A percentile compares a stretch with the other conserved stretches of the same genome.
Conservation (phyloP, 2,797 vertebrate species). For the Orientallactaga sibirica region DNA sequence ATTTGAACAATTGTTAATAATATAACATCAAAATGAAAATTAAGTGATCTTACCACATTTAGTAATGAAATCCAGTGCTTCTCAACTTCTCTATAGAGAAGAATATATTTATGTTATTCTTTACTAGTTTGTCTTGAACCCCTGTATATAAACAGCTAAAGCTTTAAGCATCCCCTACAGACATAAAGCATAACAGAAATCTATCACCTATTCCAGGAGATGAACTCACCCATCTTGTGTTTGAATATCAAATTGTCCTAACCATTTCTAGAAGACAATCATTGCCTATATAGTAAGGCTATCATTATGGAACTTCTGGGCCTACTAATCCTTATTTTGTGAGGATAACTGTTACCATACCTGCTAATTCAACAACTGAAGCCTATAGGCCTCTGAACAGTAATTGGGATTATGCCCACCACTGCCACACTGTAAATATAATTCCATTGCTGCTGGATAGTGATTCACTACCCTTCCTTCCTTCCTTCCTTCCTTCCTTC, state of each 20-base stretch:
- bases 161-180: not conserved
- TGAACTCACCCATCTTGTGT: not conserved
- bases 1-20: slow-evolving; percentile 21
- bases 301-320: not conserved
- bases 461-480: too few relatives aligned
- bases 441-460: not conserved
- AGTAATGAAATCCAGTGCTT: not conserved
- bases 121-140: not conserved
- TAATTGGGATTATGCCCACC: not conserved
- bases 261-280: not conserved
- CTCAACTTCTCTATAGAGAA: not conserved
- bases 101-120: not conserved
- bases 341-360: not conserved
- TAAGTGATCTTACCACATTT: not conserved
- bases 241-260: not conserved
- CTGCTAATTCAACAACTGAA: not conserved
- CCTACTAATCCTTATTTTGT: not conserved
- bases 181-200: not conserved
- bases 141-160: not conserved
- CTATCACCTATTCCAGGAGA: not conserved
- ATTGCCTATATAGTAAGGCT: not conserved
- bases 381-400: not conserved
- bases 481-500: too few relatives aligned
- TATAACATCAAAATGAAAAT: not conserved
- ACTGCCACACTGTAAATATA: not conserved